Base-by-base conservation (phyloP, 1,140 invertebrate species). In the Drosophila neocordata region DNA sequence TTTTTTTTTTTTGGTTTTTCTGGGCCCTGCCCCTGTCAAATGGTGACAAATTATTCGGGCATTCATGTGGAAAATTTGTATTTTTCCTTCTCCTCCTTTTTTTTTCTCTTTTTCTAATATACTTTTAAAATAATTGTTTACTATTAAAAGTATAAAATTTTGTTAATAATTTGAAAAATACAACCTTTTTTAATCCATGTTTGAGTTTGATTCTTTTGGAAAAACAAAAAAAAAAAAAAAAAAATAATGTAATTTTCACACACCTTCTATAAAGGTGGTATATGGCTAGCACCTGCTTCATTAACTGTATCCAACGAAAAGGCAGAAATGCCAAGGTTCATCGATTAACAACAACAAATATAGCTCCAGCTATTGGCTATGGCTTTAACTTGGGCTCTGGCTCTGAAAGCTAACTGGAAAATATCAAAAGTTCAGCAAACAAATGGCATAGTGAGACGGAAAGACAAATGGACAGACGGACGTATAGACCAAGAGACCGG, bases 341-440 rank as follows among this genome's bases (percentile, higher is more conserved):
- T 15, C 15, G 51, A 65, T 62, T 31, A 52, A 57, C 64, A 62
- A 57, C 67, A 69, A 64, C 48, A 56, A 52, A 58, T n/a, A 18
- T 24, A 53, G 53, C 53, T 56, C 35, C 34, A 61, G 48, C 15
- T 35, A 27, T 31, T 13, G 24, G 27, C 12, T 27, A 6, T 31
- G n/a, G 12, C 37, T 38, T n/a, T n/a, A n/a, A 18, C 41, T 20
- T 2, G 15, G 41, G 41, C 37, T 38, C 12, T 38, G 15, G 41
- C 41, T 48, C 41, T 48, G 41, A 48, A 48, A 64, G 66, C 65
- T 72, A 52, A 69, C 63, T 73, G 69, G 69, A 79, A 85, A 85
- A 85, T 84, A 84, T 84, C 80, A 84, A 84, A 83, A 80, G 80
- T 84, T 84, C 83, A 80, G 63, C 73, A 85, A 84, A 85, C 79